A percentile compares a stretch with the other conserved stretches of the same genome.
Evolutionary conservation across 1,140 invertebrate species (phyloP).

Genomic region (Megalonaias nervosa): DNA sequence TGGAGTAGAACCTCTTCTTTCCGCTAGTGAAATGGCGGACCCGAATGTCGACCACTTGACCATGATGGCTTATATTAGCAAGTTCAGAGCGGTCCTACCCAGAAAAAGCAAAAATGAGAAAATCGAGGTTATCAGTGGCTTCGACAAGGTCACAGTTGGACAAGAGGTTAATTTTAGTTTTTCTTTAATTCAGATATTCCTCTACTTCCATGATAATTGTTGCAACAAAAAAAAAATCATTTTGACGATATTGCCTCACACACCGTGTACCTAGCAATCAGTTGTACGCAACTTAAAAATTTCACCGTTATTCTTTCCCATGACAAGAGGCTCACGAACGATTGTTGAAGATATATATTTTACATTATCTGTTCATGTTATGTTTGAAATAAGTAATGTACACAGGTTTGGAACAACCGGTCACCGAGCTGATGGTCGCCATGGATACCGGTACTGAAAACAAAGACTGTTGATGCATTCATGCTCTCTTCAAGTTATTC

Average conservation of each 20-base stretch:
- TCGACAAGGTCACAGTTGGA: constrained; percentile 48
- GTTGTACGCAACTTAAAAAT: too few relatives aligned
- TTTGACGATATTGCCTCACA: not conserved
- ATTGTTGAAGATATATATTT: too few relatives aligned
- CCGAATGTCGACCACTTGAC: constrained; percentile 94
- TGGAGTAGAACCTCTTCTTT: constrained; percentile 90
- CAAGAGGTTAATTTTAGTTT: constrained; percentile 38
- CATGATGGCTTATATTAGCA: constrained; percentile 92
- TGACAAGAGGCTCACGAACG: too few relatives aligned
- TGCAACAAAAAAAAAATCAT: not conserved
- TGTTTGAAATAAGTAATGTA: too few relatives aligned
- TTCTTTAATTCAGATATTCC: not conserved
- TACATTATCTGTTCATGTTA: too few relatives aligned
- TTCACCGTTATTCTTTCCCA: too few relatives aligned
- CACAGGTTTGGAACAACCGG: too few relatives aligned
- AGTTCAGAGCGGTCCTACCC: constrained; percentile 89
- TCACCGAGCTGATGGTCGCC: too few relatives aligned
- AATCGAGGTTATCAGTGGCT: constrained; percentile 47
- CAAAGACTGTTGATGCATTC: too few relatives aligned
- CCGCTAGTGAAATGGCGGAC: constrained; percentile 94
- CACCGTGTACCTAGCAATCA: too few relatives aligned
- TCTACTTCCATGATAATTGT: not conserved
- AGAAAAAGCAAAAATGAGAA: constrained; percentile 55
- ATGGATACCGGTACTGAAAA: too few relatives aligned
- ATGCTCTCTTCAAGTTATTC: too few relatives aligned